These are phyloP conservation scores for Thalassarche chlororhynchos DNA, from an alignment of 2,113 vertebrate genomes.

Conservation along the genomic window DNA sequence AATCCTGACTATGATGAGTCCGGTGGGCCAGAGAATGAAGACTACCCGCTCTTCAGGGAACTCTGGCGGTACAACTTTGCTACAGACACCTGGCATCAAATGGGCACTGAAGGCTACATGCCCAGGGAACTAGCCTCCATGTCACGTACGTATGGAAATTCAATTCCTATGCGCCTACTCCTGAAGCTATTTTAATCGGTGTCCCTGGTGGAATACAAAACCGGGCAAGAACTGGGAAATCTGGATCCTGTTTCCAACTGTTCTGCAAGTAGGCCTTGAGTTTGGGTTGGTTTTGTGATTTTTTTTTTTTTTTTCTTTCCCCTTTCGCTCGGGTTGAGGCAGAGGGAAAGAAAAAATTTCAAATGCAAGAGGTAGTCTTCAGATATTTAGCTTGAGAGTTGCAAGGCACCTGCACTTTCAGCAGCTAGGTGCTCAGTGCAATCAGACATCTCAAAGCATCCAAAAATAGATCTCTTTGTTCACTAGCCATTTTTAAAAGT, in stretches of 20 bases:
- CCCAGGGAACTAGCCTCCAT: conserved; percentile 96
- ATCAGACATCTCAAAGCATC: neutral
- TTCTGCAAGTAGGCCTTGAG: neutral
- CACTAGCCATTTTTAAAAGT: neutral
- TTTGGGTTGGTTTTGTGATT: neutral
- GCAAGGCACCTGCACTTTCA: neutral
- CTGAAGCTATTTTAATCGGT: neutral
- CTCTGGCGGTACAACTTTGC: conserved; percentile 97
- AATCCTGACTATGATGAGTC: conserved; percentile 97
- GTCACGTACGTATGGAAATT: conserved; percentile 86
- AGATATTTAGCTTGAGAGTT: neutral
- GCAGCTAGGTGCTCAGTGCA: neutral
- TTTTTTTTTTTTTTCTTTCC: neutral
- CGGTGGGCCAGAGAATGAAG: conserved; percentile 91
- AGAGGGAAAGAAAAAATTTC: neutral
- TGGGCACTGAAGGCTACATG: conserved; percentile 96
- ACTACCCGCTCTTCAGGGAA: conserved; percentile 95
- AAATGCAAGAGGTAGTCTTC: neutral
- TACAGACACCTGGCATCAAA: conserved; percentile 94
- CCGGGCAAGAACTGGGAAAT: neutral
- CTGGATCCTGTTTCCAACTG: neutral
- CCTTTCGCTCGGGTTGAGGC: fast-evolving
- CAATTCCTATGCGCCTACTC: fast-evolving
- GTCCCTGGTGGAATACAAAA: neutral
- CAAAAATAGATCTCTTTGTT: conserved; percentile 10